Percentiles rank a stretch among this genome's conserved stretches.
These are phyloP conservation scores for Gadus chalcogrammus DNA, from an alignment of 2,113 vertebrate species.

Conservation along the genomic window DNA sequence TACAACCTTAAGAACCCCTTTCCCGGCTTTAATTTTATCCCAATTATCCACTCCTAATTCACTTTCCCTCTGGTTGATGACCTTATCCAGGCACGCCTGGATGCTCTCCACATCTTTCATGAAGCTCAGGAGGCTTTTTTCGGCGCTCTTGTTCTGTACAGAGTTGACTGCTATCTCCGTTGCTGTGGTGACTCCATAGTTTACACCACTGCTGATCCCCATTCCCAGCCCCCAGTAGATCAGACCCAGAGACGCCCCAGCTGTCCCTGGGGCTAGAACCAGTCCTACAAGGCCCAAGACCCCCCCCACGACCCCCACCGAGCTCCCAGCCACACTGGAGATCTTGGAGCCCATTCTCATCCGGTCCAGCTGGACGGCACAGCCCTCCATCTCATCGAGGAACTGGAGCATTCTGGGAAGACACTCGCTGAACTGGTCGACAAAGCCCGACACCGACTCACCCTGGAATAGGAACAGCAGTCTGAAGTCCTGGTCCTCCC, in stretches of 20 bases:
- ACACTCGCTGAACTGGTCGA: slow-evolving; percentile 27
- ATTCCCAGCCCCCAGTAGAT: slow-evolving; percentile 44
- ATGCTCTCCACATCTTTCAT: slow-evolving; percentile 41
- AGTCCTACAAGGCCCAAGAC: slow-evolving; percentile 45
- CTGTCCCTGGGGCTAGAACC: slow-evolving; percentile 48
- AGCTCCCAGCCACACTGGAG: slow-evolving; percentile 47
- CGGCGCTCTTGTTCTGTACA: slow-evolving; percentile 23
- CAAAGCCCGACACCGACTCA: slow-evolving; percentile 19
- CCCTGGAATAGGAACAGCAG: slow-evolving; percentile 32
- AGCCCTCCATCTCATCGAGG: slow-evolving; percentile 39
- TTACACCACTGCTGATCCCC: slow-evolving; percentile 43
- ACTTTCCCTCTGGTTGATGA: slow-evolving; percentile 4
- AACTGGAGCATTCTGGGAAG: slow-evolving; percentile 39
- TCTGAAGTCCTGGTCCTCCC: slow-evolving; percentile 34
- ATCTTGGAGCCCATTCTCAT: slow-evolving; percentile 48
- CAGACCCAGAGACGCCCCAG: slow-evolving; percentile 43
- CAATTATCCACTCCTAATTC: neutral
- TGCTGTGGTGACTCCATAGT: slow-evolving; percentile 30
- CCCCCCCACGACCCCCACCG: slow-evolving; percentile 40
- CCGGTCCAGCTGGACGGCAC: slow-evolving; percentile 43
- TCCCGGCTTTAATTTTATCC: slow-evolving; percentile 6
- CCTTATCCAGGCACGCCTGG: slow-evolving; percentile 19
- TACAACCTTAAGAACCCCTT: slow-evolving; percentile 17
- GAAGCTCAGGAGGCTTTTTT: slow-evolving; percentile 17
- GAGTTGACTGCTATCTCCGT: slow-evolving; percentile 37